Evolutionary conservation across 2,113 vertebrate genomes (phyloP).

Genomic region (Rhagologus leucostigma): DNA sequence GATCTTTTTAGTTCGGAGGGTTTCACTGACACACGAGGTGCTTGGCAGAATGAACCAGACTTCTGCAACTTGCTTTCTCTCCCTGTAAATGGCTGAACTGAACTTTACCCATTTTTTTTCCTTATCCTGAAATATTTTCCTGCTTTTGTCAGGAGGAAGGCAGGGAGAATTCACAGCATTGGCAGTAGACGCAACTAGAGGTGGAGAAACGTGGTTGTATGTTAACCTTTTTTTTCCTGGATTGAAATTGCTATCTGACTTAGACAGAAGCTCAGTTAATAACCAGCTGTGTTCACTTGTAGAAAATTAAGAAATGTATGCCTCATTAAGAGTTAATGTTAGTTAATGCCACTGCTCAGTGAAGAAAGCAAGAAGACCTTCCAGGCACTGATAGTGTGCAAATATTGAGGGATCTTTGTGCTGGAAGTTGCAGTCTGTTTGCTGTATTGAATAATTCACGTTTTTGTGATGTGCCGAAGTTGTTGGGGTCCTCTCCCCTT

Average conservation of each 20-base stretch:
- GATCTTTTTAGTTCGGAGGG: background rate
- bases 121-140: slow-evolving; percentile 8
- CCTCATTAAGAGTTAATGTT: background rate
- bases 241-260: background rate
- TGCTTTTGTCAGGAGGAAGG: slow-evolving; percentile 19
- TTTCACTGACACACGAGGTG: background rate
- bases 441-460: background rate
- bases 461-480: background rate
- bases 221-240: slow-evolving; percentile 4
- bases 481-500: background rate
- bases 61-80: background rate
- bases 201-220: background rate
- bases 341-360: background rate
- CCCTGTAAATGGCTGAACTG: background rate
- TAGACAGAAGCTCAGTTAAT: background rate
- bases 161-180: background rate
- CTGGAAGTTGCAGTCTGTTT: background rate
- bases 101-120: background rate
- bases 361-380: background rate
- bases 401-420: background rate
- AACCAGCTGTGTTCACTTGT: background rate
- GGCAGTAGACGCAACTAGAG: background rate
- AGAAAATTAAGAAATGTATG: background rate
- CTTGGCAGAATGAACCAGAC: background rate
- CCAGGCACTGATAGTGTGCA: background rate